Conservation (phyloP, 1,140 invertebrate species). For the Tetraneura akinire region DNA sequence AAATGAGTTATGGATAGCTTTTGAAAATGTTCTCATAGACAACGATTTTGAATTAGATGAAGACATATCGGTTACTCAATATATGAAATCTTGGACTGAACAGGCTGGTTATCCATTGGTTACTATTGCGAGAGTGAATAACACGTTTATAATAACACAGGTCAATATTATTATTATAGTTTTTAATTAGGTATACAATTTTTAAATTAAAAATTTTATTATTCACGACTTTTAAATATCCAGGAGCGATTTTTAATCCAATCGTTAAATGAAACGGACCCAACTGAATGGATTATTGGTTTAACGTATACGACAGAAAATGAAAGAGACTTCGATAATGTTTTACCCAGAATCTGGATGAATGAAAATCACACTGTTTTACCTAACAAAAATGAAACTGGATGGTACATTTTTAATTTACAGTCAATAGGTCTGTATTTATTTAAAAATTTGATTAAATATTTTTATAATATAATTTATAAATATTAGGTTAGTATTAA, state of each 20-base stretch:
- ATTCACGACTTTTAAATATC: neutral
- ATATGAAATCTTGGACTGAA: constrained; percentile 74
- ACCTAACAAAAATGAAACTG: neutral
- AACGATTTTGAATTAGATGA: neutral
- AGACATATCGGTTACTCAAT: constrained; percentile 52
- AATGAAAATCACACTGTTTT: neutral
- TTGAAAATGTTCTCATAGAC: constrained; percentile 43
- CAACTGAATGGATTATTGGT: constrained; percentile 19
- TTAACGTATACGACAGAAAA: constrained; percentile 45
- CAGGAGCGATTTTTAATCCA: constrained; percentile 22
- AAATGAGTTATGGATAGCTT: constrained; percentile 49
- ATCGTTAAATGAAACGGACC: neutral
- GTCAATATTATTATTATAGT: constrained; percentile 37
- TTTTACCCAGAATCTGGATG: constrained; percentile 25
- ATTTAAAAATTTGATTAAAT: too few species aligned
- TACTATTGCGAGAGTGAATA: constrained; percentile 66
- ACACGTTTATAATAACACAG: constrained; percentile 64
- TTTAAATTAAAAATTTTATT: too few species aligned
- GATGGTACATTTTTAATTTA: constrained; percentile 47
- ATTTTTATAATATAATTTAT: too few species aligned
- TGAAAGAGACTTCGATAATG: neutral
- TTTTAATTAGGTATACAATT: too few species aligned
- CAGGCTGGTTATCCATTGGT: constrained; percentile 76
- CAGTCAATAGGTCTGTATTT: constrained; percentile 2
- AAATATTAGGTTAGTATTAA: too few species aligned